Base-by-base conservation (phyloP, 1,140 invertebrate species). In the Bacillus rossius region DNA sequence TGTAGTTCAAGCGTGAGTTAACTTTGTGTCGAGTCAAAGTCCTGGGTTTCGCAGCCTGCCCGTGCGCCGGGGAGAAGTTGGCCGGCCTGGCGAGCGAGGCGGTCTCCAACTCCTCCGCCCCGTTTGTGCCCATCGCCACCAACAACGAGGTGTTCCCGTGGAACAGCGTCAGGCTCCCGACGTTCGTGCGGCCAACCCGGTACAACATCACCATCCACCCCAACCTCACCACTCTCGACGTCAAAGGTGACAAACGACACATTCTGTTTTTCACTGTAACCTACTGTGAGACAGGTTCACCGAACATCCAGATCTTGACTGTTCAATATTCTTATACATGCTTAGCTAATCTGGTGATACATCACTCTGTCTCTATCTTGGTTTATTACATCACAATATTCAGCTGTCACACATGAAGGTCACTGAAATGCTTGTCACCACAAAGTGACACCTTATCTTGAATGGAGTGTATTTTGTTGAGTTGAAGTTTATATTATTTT, bases 191-290 rank as follows among this genome's bases (percentile, higher is more conserved):
- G 67, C 95, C 95, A 22, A 78, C 86, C 60, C 83, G 88, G 61
- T 98, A 98, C 71, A 88, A 89, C 67, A 82, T 98, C 22, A 89
- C 87, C 68, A 86, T 98, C 56, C 93, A 96, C 78, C 94, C 95
- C 45, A 96, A 98, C 76, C 77, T 98, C 19, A 94, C 92, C 19
- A 93, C 90, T 29, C 81, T 91, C 45, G 87, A 90, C 72, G 84
- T 95, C 41, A 88, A 88, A 82, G 92, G 91, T 92, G 71, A 75
- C 64, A 41, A n/a, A 25, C 19, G n/a, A n/a, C 16, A 29, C 13
- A n/a, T 1, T 14, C 16, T 42, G 16, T 59, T 59, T 23, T 13
- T 40, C 38, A 40, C 13, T n/a, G 17, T n/a, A 13, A 13, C 17
- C 17, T n/a, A 13, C 13, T 13, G 13, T 40, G 13, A 13, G 38